These are phyloP conservation scores for Hydractinia echinata DNA, from an alignment of 30 jellyfish, hydroid and myxozoan species.

Conservation along the genomic window DNA sequence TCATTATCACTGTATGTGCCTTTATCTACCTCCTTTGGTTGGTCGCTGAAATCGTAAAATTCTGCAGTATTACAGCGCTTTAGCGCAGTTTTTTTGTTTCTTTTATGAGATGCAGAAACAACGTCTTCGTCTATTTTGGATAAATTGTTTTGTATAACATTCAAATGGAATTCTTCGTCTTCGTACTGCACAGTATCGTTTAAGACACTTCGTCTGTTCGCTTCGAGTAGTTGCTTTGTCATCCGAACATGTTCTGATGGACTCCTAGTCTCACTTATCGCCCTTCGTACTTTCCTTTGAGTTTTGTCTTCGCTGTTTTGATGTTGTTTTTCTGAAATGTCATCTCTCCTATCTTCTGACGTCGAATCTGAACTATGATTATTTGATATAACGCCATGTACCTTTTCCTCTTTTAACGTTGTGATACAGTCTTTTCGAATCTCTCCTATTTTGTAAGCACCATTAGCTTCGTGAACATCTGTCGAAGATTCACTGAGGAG, in stretches of 20 bases:
- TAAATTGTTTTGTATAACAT: not conserved
- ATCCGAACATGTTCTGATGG: slow-evolving; percentile 6
- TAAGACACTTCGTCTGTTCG: not conserved
- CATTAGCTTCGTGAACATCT: no score
- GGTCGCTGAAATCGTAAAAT: not conserved
- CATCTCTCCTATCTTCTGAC: no score
- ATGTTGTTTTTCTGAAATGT: no score
- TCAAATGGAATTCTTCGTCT: not conserved
- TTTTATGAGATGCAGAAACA: not conserved
- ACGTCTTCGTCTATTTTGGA: not conserved
- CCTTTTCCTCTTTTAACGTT: no score
- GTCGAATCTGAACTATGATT: no score
- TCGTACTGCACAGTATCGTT: slow-evolving; percentile 1
- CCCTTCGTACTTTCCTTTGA: not conserved
- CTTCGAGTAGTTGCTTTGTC: not conserved
- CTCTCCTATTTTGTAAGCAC: no score
- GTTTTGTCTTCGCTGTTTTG: no score
- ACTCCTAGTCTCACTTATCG: not conserved
- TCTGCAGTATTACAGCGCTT: not conserved
- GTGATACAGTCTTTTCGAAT: no score
- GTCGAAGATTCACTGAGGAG: no score
- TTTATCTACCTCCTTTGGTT: not conserved
- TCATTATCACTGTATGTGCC: not conserved
- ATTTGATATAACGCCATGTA: no score
- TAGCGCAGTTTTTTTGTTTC: not conserved